phyloP scores from a whole-genome alignment of 2,888 invertebrate genomes.

The Dyspetes luteomarginatus region DNA sequence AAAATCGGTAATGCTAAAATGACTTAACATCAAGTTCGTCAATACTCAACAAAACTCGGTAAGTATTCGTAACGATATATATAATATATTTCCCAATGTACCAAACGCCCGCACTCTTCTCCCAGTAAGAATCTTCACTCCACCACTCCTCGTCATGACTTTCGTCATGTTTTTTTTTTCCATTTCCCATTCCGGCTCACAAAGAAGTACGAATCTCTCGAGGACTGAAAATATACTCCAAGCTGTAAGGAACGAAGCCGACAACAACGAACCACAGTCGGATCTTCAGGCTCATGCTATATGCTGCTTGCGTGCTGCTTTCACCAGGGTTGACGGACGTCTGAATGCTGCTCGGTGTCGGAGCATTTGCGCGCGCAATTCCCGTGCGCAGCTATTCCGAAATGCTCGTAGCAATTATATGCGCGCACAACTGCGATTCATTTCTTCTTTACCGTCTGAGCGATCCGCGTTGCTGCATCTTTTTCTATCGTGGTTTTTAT shows the following conservation, averaged over 20 bases:
- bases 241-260: conserved; percentile 16
- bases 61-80: too few relatives aligned
- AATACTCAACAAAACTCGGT: too few relatives aligned
- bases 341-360: conserved; percentile 72
- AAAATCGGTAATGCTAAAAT: too few relatives aligned
- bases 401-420: conserved; percentile 74
- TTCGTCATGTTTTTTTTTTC: neutral
- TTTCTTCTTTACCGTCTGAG: conserved; percentile 44
- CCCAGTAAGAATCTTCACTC: too few relatives aligned
- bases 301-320: too few relatives aligned
- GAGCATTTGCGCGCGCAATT: conserved; percentile 72
- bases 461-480: neutral
- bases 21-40: too few relatives aligned
- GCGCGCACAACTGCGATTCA: conserved; percentile 20
- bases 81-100: too few relatives aligned
- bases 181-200: neutral
- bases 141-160: too few relatives aligned
- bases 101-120: too few relatives aligned
- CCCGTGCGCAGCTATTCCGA: conserved; percentile 67
- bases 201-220: neutral
- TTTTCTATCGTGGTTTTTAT: conserved; percentile 4
- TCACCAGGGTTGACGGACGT: conserved; percentile 72
- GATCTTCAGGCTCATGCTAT: too few relatives aligned
- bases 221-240: neutral
- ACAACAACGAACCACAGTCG: conserved; percentile 30